Percentiles rank a stretch among this genome's conserved stretches.
Evolutionary conservation across 2,113 vertebrate genomes (phyloP).

Genomic region (Myodes glareolus): DNA sequence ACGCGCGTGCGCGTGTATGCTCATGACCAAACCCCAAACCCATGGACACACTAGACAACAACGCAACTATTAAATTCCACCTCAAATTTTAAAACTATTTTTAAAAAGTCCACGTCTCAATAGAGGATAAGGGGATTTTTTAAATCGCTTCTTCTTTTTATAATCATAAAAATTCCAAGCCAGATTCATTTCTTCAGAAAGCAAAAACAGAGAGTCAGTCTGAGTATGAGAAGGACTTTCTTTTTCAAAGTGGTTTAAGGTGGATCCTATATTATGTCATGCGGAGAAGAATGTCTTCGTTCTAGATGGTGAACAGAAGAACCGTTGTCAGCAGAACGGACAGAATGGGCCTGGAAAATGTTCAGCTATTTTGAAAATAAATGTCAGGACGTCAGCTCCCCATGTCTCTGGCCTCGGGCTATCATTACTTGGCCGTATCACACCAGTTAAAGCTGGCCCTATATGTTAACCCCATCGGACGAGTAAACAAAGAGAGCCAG

Average conservation of each 20-base stretch:
- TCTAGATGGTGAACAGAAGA: constrained; percentile 76
- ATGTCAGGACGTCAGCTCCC: constrained; percentile 75
- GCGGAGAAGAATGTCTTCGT: constrained; percentile 73
- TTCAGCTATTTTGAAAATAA: constrained; percentile 79
- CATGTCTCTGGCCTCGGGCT: constrained; percentile 56
- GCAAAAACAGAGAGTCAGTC: constrained; percentile 46
- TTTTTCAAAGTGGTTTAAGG: constrained; percentile 77
- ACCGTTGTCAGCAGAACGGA: constrained; percentile 72
- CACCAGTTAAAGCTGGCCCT: constrained; percentile 54
- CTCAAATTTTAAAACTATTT: constrained; percentile 28
- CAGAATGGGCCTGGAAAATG: constrained; percentile 75
- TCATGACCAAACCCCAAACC: background rate
- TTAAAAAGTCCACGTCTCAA: background rate
- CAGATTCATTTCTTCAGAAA: constrained; percentile 60
- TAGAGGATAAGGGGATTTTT: background rate
- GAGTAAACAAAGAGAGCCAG: constrained; percentile 58
- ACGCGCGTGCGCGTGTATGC: background rate
- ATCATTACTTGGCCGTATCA: constrained; percentile 56
- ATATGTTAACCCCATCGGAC: constrained; percentile 64
- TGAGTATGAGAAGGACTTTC: constrained; percentile 76
- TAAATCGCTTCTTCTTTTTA: background rate
- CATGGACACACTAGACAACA: background rate
- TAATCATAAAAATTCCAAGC: constrained; percentile 28
- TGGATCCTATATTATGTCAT: constrained; percentile 79
- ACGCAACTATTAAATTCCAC: background rate